Evolutionary conservation across 2,888 invertebrate genomes (phyloP).

Genomic region (Drosophila affinis): DNA sequence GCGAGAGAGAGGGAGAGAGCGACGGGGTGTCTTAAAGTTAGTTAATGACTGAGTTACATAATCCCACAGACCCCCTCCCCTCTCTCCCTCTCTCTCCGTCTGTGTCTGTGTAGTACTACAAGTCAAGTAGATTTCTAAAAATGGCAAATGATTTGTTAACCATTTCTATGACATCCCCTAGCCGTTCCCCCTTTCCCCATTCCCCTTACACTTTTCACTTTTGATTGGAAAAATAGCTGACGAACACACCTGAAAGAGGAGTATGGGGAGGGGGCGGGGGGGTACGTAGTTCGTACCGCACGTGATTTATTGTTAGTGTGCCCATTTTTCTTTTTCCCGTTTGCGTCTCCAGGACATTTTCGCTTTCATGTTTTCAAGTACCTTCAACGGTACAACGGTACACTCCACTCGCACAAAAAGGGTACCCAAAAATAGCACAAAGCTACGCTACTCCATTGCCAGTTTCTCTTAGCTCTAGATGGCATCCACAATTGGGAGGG

Average conservation of each 20-base stretch:
- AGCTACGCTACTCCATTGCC: not conserved
- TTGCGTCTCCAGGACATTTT: conserved; percentile 35
- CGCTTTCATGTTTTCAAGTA: conserved; percentile 63
- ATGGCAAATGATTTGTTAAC: conserved; percentile 70
- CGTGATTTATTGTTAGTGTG: conserved; percentile 77
- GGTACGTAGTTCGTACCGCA: conserved; percentile 31
- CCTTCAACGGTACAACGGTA: conserved; percentile 7
- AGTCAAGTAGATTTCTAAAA: conserved; percentile 73
- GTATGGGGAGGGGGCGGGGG: not conserved
- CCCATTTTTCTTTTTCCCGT: conserved; percentile 44
- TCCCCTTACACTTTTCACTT: conserved; percentile 44
- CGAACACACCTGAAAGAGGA: not conserved
- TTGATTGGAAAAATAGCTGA: conserved; percentile 45
- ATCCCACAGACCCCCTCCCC: conserved; percentile 24
- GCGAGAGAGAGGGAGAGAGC: not conserved
- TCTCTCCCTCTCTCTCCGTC: not conserved
- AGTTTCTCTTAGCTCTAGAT: conserved; percentile 58
- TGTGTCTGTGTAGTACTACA: conserved; percentile 26
- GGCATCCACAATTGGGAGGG: conserved; percentile 45
- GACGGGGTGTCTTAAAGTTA: conserved; percentile 52
- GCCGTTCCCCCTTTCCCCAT: not conserved
- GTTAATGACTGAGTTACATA: conserved; percentile 66
- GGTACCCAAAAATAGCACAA: conserved; percentile 18
- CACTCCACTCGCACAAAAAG: not conserved
- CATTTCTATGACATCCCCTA: conserved; percentile 43